Evolutionary conservation across 1,140 invertebrate species (phyloP), one percentile per base, ranked within the genome.

Genomic region (Micrasema longulum): DNA sequence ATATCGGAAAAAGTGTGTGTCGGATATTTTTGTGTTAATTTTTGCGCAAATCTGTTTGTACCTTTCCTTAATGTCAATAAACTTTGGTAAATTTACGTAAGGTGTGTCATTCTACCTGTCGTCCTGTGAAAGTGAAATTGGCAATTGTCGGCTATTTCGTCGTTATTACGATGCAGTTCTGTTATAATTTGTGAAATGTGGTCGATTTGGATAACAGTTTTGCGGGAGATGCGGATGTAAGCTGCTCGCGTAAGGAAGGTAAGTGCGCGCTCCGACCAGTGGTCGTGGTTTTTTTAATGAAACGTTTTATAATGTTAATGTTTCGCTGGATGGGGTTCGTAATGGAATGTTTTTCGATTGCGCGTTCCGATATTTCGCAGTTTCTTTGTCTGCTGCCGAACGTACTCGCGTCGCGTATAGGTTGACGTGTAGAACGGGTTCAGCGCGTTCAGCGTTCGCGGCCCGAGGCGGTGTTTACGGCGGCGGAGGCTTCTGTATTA

Each of bases 71-170:
- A 69, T 69, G 67, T 69, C 67, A 69, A 69, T 69, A 69, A 69
- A 69, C 67, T 69, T 69, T 69, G 53, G 53, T 69, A 48, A 62
- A 60, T 69, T 69, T 69, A 69, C 67, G 67, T 69, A 69, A 69
- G 67, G 67, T 69, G 67, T 69, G 67, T 62, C 67, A 35, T 60
- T 69, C 67, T 69, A 69, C 67, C 67, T 69, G 67, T 69, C 67
- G 67, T 50, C 48, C 48, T 68, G 50, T 69, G 67, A 69, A 69
- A 69, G 67, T 69, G 67, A 69, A 60, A 47, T 41, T 62, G 53
- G 67, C 67, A 31, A 62, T 69, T 45, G 65, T 50, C 36, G 65
- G 55, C 55, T 41, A 53, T 68, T 57, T 16, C 41, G 23, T 47
- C 23, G 20, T 47, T 36, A 35, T 57, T 53, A 38, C 65, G 53